Percentiles rank a stretch among this genome's conserved stretches.
Conservation (phyloP, 2,797 vertebrate genomes). For the Parambassis ranga region DNA sequence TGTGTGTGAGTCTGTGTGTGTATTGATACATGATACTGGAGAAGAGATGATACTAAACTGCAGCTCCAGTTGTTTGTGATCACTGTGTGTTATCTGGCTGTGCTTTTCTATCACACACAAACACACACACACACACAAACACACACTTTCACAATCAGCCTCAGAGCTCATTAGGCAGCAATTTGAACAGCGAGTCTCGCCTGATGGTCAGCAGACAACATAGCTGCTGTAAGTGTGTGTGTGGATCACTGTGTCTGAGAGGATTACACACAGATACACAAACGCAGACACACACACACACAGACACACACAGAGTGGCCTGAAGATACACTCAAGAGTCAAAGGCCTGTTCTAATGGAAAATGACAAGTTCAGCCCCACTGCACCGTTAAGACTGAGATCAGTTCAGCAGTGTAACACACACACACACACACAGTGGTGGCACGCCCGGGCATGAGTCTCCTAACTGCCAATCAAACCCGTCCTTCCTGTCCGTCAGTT, state of each 20-base stretch:
- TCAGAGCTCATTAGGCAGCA: conserved; percentile 3
- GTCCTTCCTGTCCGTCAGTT: no score
- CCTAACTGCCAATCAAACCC: no score
- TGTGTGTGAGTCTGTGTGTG: no score
- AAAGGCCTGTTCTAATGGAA: conserved; percentile 22
- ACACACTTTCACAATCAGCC: not conserved
- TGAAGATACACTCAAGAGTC: conserved; percentile 41
- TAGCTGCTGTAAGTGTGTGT: not conserved
- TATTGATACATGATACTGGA: no score
- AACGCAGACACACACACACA: not conserved
- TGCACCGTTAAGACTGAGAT: not conserved
- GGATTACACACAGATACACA: conserved; percentile 4
- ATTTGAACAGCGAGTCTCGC: not conserved
- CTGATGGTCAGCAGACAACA: conserved; percentile 8
- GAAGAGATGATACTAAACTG: no score
- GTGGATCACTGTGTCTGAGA: not conserved
- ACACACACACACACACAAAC: not conserved
- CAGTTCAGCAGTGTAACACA: not conserved
- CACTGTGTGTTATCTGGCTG: not conserved
- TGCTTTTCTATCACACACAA: not conserved
- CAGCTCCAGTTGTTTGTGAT: not conserved
- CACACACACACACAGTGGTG: no score
- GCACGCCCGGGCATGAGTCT: no score
- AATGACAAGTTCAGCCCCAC: conserved; percentile 12
- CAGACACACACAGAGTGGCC: not conserved